Percentiles rank a stretch among this genome's conserved stretches.
These are phyloP conservation scores for Enoplosus armatus DNA, from an alignment of 2,797 vertebrate species.

Conservation along the genomic window DNA sequence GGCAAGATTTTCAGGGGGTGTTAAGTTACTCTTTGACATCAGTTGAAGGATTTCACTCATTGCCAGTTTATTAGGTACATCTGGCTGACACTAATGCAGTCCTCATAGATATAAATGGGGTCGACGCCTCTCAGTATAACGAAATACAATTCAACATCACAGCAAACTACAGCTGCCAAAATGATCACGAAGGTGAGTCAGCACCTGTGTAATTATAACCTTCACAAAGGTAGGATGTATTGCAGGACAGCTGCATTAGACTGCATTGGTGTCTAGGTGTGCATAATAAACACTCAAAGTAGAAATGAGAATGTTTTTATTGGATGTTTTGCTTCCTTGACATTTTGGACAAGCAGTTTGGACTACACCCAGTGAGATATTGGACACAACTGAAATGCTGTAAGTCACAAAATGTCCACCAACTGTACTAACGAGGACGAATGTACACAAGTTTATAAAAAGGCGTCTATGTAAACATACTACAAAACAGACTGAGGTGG, in stretches of 20 bases:
- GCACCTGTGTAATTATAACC: background rate
- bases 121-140: background rate
- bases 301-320: background rate
- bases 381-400: background rate
- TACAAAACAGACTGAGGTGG: slow-evolving; percentile 5
- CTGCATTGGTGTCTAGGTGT: background rate
- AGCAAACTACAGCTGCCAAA: background rate
- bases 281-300: background rate
- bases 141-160: background rate
- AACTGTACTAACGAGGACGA: background rate
- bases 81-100: background rate
- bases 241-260: background rate
- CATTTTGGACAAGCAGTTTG: background rate
- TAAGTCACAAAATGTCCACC: background rate
- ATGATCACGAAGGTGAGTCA: no score
- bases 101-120: no score
- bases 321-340: background rate
- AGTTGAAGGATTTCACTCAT: background rate
- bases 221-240: background rate
- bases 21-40: background rate
- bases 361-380: background rate
- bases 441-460: background rate
- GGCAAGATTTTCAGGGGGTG: no score
- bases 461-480: background rate
- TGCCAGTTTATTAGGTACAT: background rate